Percentiles rank a stretch among this genome's conserved stretches.
Conservation (phyloP, 2,113 vertebrate species). For the Ictalurus punctatus region DNA sequence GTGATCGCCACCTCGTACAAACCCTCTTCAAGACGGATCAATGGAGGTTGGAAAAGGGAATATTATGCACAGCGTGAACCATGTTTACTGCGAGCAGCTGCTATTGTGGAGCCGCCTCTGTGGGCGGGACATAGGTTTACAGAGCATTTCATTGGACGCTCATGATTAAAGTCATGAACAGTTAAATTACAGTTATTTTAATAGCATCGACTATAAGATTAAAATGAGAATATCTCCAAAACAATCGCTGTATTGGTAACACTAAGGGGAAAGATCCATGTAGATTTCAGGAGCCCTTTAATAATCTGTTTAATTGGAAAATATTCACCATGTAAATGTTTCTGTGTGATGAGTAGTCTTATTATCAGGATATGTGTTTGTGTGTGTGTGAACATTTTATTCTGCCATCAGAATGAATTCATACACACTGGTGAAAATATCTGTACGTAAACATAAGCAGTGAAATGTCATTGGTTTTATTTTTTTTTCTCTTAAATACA, state of each 20-base stretch:
- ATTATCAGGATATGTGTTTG: background rate
- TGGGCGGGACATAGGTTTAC: background rate
- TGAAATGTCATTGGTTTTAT: background rate
- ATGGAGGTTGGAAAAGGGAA: background rate
- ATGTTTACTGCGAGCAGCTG: background rate
- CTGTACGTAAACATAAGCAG: background rate
- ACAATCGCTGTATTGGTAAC: no score
- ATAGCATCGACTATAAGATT: no score
- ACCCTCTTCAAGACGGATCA: background rate
- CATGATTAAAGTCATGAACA: background rate
- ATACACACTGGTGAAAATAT: background rate
- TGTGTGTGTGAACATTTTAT: background rate
- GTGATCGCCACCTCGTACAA: background rate
- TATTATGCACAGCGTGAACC: background rate
- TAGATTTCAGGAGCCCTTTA: background rate
- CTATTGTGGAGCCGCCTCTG: background rate
- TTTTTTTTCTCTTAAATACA: background rate
- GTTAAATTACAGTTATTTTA: no score
- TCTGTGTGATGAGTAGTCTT: background rate
- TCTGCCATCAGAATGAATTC: background rate
- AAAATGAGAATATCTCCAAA: no score
- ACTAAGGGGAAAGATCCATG: background rate
- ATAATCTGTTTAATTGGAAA: background rate
- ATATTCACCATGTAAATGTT: background rate
- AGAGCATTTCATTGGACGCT: background rate